Evolutionary conservation across 2,888 invertebrate genomes (phyloP).

Genomic region (Enoplolaimus lenunculus): DNA sequence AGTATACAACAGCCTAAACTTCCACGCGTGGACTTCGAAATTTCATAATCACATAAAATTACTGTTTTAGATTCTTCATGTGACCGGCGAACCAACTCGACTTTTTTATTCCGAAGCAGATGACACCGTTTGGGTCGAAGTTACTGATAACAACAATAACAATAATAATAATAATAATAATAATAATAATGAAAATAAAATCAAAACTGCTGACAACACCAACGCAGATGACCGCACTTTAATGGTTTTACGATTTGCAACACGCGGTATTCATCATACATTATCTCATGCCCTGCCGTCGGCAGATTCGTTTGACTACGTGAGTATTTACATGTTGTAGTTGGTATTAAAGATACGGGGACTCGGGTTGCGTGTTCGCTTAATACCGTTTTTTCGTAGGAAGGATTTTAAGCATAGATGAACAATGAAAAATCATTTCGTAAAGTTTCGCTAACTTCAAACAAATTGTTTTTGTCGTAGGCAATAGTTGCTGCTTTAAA

Average conservation of each 20-base stretch:
- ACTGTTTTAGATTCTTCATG: conserved; percentile 52
- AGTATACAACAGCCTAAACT: too few relatives aligned
- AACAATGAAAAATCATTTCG: too few relatives aligned
- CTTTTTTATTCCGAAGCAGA: conserved; percentile 56
- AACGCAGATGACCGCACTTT: conserved; percentile 54
- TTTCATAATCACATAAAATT: too few relatives aligned
- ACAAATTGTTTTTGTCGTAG: too few relatives aligned
- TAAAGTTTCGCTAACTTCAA: too few relatives aligned
- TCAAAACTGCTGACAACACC: too few relatives aligned
- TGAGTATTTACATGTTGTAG: conserved; percentile 21
- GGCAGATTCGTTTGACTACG: conserved; percentile 40
- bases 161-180: too few relatives aligned
- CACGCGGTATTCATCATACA: conserved; percentile 57
- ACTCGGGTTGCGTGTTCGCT: background rate
- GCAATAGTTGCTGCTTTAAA: too few relatives aligned
- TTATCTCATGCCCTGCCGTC: conserved; percentile 45
- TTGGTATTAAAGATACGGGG: background rate
- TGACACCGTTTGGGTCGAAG: conserved; percentile 59
- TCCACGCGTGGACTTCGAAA: too few relatives aligned
- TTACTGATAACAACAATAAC: background rate
- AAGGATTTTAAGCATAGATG: too few relatives aligned
- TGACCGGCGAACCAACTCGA: conserved; percentile 58
- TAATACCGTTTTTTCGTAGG: too few relatives aligned
- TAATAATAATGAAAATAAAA: too few relatives aligned
- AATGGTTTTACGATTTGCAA: conserved; percentile 57